Evolutionary conservation across 2,797 vertebrate species (phyloP).

Genomic region (Sebastes taczanowskii): DNA sequence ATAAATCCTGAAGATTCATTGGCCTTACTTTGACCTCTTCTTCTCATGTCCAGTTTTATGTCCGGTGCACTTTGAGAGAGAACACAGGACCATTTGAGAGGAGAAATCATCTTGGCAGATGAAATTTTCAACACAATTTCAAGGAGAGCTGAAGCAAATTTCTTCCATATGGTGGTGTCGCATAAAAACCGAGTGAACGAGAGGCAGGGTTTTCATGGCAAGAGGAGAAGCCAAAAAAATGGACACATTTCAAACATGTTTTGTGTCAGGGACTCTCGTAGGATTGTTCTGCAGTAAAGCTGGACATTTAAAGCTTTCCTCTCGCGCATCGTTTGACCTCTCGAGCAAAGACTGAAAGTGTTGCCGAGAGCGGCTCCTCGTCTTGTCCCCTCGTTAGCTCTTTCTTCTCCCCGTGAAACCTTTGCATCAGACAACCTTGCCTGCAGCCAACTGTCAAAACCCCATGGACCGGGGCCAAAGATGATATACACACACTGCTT

Average conservation of each 20-base stretch:
- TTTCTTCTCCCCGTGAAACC: constrained; percentile 46
- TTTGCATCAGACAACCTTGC: constrained; percentile 55
- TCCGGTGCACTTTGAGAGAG: constrained; percentile 17
- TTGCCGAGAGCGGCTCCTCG: constrained; percentile 11
- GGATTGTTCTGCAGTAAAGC: constrained; percentile 21
- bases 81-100: constrained; percentile 37
- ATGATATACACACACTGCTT: constrained; percentile 76
- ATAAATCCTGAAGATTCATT: constrained; percentile 33
- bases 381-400: constrained; percentile 10
- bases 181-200: constrained; percentile 30
- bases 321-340: constrained; percentile 17
- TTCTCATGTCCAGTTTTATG: constrained; percentile 25
- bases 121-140: constrained; percentile 64
- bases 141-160: constrained; percentile 63
- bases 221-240: constrained; percentile 19
- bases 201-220: constrained; percentile 16
- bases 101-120: constrained; percentile 62
- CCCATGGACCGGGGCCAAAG: constrained; percentile 68
- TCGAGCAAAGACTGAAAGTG: constrained; percentile 6
- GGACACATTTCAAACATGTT: constrained; percentile 44
- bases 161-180: constrained; percentile 70
- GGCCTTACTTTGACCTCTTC: constrained; percentile 31
- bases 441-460: constrained; percentile 72
- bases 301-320: constrained; percentile 43
- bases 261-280: constrained; percentile 21